A percentile compares a stretch with the other conserved stretches of the same genome.
phyloP scores from a whole-genome alignment of 2,888 invertebrate species.

The Catocala nupta region DNA sequence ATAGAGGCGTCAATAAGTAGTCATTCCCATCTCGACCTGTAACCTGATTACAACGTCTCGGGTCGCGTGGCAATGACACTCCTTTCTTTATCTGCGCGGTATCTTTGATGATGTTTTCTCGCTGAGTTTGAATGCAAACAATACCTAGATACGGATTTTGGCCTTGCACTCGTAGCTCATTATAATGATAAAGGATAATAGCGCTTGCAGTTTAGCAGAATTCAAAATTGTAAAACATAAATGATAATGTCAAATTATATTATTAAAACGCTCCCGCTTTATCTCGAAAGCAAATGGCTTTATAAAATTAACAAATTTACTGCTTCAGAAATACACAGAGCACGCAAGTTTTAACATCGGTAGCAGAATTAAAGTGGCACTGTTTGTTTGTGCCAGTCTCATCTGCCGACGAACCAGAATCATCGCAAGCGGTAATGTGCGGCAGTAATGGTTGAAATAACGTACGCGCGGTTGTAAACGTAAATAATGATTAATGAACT shows the following conservation, averaged over 20 bases:
- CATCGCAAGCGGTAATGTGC: constrained; percentile 27
- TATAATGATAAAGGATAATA: constrained; percentile 5
- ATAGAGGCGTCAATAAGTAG: constrained; percentile 75
- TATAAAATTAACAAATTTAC: too few species aligned
- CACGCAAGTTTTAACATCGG: constrained; percentile 7
- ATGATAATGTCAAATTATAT: too few species aligned
- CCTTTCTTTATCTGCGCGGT: constrained; percentile 50
- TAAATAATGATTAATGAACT: constrained; percentile 42
- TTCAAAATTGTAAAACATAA: not conserved
- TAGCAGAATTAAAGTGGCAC: constrained; percentile 42
- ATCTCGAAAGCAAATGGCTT: too few species aligned
- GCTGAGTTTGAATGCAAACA: constrained; percentile 29
- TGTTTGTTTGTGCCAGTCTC: constrained; percentile 56
- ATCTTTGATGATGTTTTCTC: constrained; percentile 30
- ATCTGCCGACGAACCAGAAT: constrained; percentile 45
- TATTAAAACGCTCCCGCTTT: too few species aligned
- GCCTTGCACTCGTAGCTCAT: constrained; percentile 7
- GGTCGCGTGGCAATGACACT: constrained; percentile 45
- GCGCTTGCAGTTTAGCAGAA: not conserved
- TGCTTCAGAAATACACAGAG: not conserved
- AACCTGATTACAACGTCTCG: constrained; percentile 60
- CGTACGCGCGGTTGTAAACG: constrained; percentile 31
- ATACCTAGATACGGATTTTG: constrained; percentile 6
- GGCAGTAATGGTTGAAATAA: constrained; percentile 39
- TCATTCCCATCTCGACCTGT: constrained; percentile 75